Evolutionary conservation across 2,113 vertebrate species (phyloP).

Genomic region (Actenoides hombroni): DNA sequence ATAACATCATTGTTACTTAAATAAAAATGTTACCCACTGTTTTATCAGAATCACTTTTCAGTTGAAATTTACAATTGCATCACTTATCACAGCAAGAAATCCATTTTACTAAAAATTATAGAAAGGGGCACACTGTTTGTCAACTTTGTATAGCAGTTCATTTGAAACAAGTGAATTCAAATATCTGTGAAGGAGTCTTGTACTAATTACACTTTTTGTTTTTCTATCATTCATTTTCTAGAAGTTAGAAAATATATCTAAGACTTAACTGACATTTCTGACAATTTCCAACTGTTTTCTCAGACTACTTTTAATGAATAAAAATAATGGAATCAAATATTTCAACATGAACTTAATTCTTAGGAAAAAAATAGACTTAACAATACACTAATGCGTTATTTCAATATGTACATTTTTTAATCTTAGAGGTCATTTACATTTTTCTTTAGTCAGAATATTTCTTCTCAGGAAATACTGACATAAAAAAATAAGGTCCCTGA

Average conservation of each 20-base stretch:
- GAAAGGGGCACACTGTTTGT: conserved; percentile 49
- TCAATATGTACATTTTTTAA: not conserved
- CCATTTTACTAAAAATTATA: conserved; percentile 74
- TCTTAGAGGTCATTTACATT: not conserved
- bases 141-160: conserved; percentile 48
- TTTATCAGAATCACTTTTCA: conserved; percentile 68
- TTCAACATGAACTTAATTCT: not conserved
- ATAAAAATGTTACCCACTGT: conserved; percentile 67
- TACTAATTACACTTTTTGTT: conserved; percentile 61
- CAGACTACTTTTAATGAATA: conserved; percentile 18
- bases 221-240: conserved; percentile 42
- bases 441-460: not conserved
- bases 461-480: not conserved
- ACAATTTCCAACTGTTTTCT: conserved; percentile 19
- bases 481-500: not conserved
- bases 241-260: conserved; percentile 41
- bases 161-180: conserved; percentile 70
- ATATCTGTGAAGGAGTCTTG: conserved; percentile 5
- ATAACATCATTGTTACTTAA: conserved; percentile 53
- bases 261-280: conserved; percentile 39
- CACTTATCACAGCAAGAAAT: conserved; percentile 77
- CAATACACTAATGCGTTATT: not conserved
- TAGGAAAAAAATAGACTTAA: not conserved
- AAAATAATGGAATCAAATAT: conserved; percentile 5
- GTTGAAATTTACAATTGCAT: conserved; percentile 66